These are phyloP conservation scores for Chloroceryle amazona DNA, from an alignment of 2,797 vertebrate species.

Conservation along the genomic window DNA sequence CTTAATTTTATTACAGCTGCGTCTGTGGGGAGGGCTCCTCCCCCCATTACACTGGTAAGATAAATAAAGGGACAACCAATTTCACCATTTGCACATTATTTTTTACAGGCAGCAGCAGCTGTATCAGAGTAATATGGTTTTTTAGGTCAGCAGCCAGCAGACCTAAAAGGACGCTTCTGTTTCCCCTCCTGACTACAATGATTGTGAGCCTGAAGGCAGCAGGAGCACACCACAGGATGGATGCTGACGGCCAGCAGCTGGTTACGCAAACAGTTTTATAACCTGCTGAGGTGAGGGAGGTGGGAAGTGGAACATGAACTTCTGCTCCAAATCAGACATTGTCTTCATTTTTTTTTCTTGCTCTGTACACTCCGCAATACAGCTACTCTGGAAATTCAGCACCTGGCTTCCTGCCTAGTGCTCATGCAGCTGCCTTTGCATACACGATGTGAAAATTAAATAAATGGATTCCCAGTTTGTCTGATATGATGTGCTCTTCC, in stretches of 20 bases:
- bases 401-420: neutral
- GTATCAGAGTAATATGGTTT: neutral
- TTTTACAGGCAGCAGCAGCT: fast-evolving
- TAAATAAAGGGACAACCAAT: neutral
- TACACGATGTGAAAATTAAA: neutral
- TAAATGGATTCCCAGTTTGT: neutral
- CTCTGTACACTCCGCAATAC: neutral
- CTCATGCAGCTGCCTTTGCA: neutral
- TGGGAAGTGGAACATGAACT: fast-evolving
- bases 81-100: neutral
- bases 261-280: neutral
- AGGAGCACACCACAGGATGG: fast-evolving
- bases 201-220: neutral
- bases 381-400: neutral
- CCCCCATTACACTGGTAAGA: fast-evolving
- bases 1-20: neutral
- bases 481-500: fast-evolving
- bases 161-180: neutral
- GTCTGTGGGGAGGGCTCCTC: neutral
- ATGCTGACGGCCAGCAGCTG: fast-evolving
- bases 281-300: neutral
- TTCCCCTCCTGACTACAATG: neutral
- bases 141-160: neutral
- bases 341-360: neutral
- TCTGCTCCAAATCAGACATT: fast-evolving